Evolutionary conservation across 1,140 invertebrate genomes (phyloP).

Genomic region (Pinna nobilis): DNA sequence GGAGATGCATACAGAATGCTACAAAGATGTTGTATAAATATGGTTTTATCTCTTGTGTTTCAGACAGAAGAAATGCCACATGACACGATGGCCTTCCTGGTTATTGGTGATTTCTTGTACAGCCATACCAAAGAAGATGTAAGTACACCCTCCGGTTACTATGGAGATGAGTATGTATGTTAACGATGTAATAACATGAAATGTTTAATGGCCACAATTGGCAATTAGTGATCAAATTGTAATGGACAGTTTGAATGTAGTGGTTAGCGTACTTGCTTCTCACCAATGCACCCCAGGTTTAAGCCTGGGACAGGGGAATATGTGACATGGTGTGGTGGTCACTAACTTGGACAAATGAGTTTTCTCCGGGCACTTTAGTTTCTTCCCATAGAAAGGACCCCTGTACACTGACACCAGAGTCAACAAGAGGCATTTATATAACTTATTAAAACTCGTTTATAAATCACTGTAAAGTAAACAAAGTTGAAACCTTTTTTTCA

Average conservation of each 20-base stretch:
- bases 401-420: no score
- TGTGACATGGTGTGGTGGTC: not conserved
- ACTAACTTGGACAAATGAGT: no score
- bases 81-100: conserved; percentile 83
- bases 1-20: not conserved
- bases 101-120: conserved; percentile 89
- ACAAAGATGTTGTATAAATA: conserved; percentile 1
- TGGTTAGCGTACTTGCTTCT: no score
- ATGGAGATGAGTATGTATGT: not conserved
- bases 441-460: no score
- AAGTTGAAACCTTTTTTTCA: not conserved
- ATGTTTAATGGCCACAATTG: not conserved
- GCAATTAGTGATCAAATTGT: not conserved
- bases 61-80: conserved; percentile 86
- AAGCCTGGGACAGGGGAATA: not conserved
- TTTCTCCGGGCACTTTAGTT: no score
- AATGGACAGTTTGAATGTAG: not conserved
- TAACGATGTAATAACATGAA: not conserved
- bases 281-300: no score
- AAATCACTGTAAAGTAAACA: no score
- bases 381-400: no score
- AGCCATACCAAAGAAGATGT: conserved; percentile 85
- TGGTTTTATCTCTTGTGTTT: conserved; percentile 39
- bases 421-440: no score
- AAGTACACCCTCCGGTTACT: conserved; percentile 74